These are phyloP conservation scores for Otolemur garnettii DNA, from an alignment of 2,113 vertebrate genomes.

Conservation along the genomic window DNA sequence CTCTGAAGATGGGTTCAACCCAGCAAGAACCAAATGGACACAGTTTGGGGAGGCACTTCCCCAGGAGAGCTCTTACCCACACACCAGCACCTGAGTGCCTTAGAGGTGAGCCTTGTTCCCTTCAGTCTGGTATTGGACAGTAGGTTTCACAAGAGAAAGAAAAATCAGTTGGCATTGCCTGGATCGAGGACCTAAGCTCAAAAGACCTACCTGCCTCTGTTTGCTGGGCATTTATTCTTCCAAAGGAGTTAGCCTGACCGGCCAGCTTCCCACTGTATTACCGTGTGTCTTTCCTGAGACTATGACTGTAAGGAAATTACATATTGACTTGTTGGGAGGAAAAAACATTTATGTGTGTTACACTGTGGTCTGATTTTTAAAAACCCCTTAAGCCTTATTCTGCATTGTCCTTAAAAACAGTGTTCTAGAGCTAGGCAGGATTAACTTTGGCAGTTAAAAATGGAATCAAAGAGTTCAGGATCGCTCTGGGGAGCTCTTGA, in stretches of 20 bases:
- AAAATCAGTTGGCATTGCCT: not conserved
- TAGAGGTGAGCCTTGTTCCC: not conserved
- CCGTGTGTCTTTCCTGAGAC: not conserved
- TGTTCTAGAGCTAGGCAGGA: not conserved
- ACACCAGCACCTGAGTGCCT: not conserved
- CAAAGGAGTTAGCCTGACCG: not conserved
- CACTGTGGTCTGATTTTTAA: not conserved
- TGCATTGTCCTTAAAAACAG: not conserved
- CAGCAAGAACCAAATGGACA: too few species aligned
- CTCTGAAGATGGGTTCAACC: not conserved
- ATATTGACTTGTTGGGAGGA: not conserved
- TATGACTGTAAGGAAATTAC: not conserved
- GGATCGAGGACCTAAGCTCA: not conserved
- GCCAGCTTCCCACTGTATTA: not conserved
- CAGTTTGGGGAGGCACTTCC: not conserved
- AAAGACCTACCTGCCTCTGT: not conserved
- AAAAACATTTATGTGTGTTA: not conserved
- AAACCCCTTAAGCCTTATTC: constrained; percentile 28
- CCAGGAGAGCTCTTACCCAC: too few species aligned
- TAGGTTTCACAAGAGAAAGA: not conserved
- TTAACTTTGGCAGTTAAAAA: constrained; percentile 15
- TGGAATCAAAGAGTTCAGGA: not conserved
- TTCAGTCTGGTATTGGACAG: too few species aligned
- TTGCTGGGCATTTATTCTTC: not conserved
- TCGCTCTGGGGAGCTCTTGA: not conserved